Percentiles rank a stretch among this genome's conserved stretches.
These are phyloP conservation scores for Cheiracanthium punctorium DNA, from an alignment of 2,888 invertebrate species.

Conservation along the genomic window DNA sequence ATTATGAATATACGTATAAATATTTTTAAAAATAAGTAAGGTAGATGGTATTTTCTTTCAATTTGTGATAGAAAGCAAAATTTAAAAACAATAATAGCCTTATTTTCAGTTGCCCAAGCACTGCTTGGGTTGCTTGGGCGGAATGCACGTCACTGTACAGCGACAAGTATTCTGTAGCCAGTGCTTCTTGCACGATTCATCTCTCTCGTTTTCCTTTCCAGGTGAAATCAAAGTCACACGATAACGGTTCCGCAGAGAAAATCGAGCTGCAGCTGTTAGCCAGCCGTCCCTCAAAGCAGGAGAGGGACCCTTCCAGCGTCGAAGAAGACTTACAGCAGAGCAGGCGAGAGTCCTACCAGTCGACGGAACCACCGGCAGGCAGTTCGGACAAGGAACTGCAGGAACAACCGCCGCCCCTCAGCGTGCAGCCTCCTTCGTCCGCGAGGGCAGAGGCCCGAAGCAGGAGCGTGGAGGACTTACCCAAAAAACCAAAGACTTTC, in stretches of 20 bases:
- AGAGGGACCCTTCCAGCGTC: background rate
- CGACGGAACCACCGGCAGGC: background rate
- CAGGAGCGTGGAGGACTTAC: slow-evolving; percentile 57
- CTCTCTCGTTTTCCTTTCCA: background rate
- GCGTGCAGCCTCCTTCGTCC: background rate
- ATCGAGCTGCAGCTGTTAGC: slow-evolving; percentile 45
- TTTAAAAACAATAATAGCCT: too few species aligned
- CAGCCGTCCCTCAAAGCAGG: background rate
- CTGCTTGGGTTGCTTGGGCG: too few species aligned
- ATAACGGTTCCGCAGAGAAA: slow-evolving; percentile 29
- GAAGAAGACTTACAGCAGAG: background rate
- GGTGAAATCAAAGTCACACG: slow-evolving; percentile 43
- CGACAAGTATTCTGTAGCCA: too few species aligned
- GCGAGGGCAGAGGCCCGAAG: slow-evolving; percentile 40
- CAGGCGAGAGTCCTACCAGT: background rate
- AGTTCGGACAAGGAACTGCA: background rate
- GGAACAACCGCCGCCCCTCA: too few species aligned
- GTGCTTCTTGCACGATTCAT: too few species aligned
- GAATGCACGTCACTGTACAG: too few species aligned
- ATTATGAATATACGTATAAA: too few species aligned
- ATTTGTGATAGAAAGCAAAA: too few species aligned
- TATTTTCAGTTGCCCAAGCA: too few species aligned
- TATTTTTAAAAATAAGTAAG: too few species aligned
- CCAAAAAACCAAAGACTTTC: slow-evolving; percentile 38
- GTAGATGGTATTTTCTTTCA: too few species aligned